Percentiles rank a stretch among this genome's conserved stretches.
Conservation (phyloP, 1,140 invertebrate genomes). For the Aculops lycopersici region DNA sequence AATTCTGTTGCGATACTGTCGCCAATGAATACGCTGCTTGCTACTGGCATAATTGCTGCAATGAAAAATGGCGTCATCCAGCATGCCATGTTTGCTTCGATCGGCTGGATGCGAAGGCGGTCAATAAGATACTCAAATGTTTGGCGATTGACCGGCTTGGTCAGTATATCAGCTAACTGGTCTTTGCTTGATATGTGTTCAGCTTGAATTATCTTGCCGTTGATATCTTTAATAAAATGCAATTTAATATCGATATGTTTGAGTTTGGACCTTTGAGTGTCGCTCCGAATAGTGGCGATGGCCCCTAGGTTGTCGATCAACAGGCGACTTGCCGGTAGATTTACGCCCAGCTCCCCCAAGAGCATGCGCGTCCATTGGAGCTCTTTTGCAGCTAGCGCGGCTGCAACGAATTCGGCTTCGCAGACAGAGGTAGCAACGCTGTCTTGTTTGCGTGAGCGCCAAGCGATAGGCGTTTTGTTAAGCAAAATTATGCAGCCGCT, state of each 20-base stretch:
- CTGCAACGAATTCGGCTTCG: conserved; percentile 16
- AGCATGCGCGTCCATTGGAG: conserved; percentile 11
- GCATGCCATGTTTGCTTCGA: too few relatives aligned
- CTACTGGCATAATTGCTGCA: too few relatives aligned
- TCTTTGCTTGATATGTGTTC: not conserved
- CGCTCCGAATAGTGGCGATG: conserved; percentile 10
- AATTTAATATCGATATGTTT: conserved; percentile 13
- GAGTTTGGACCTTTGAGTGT: conserved; percentile 8
- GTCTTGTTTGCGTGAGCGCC: conserved; percentile 13
- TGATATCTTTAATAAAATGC: conserved; percentile 12
- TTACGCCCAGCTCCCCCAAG: conserved; percentile 3
- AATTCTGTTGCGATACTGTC: too few relatives aligned
- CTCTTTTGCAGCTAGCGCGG: conserved; percentile 15
- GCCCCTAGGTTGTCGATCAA: conserved; percentile 11
- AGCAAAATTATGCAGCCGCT: conserved; percentile 11
- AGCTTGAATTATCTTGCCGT: not conserved
- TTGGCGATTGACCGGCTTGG: too few relatives aligned
- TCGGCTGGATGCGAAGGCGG: too few relatives aligned
- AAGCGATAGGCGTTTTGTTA: conserved; percentile 11
- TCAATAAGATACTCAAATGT: too few relatives aligned
- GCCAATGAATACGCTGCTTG: too few relatives aligned
- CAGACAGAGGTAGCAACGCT: conserved; percentile 13
- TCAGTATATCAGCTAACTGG: not conserved
- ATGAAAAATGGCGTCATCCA: too few relatives aligned
- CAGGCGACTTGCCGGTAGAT: not conserved